These are phyloP conservation scores for Protonemura montana DNA, from an alignment of 2,888 invertebrate species.

Conservation along the genomic window DNA sequence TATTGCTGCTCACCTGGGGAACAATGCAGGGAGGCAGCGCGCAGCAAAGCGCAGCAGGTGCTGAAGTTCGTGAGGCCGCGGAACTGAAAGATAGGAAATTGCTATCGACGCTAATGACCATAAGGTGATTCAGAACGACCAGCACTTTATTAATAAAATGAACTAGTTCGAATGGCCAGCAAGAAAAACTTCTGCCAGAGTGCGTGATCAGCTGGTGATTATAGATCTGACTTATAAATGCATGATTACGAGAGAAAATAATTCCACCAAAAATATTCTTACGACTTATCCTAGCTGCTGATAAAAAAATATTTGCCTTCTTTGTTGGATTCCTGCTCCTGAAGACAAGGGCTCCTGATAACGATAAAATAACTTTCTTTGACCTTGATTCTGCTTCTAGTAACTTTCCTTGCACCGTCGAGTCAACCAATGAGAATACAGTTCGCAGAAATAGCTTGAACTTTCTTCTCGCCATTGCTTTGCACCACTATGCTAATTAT, in stretches of 20 bases:
- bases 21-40: too few relatives aligned
- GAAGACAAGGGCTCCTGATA: too few relatives aligned
- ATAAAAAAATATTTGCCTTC: too few relatives aligned
- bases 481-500: not conserved
- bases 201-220: not conserved
- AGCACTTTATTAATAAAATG: not conserved
- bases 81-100: slow-evolving; percentile 26
- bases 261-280: too few relatives aligned
- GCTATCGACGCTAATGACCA: slow-evolving; percentile 22
- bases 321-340: too few relatives aligned
- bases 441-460: not conserved
- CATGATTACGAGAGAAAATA: too few relatives aligned
- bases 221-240: too few relatives aligned
- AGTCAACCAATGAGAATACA: not conserved
- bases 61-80: too few relatives aligned
- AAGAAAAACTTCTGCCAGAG: not conserved
- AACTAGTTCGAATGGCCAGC: not conserved
- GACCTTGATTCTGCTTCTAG: not conserved
- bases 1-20: too few relatives aligned
- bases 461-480: not conserved
- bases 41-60: too few relatives aligned
- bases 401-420: not conserved
- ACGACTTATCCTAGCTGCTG: too few relatives aligned
- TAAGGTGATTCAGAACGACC: slow-evolving; percentile 18
- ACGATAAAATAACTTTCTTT: not conserved